Conservation (phyloP, 1,140 invertebrate species). For the Zaprionus tsacasi region DNA sequence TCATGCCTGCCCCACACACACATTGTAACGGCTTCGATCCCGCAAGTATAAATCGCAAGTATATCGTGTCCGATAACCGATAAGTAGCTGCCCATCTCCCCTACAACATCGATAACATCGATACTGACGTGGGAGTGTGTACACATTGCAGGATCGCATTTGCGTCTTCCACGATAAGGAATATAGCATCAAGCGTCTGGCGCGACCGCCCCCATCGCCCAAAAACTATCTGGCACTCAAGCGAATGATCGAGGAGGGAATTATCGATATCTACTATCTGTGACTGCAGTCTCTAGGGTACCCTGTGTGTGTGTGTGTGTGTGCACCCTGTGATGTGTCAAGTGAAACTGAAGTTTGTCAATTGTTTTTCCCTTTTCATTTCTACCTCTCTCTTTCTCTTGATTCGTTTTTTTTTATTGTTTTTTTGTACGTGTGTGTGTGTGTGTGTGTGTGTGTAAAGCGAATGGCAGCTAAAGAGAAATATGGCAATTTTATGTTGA, state of each 20-base stretch:
- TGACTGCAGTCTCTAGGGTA: constrained; percentile 22
- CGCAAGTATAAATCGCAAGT: constrained; percentile 5
- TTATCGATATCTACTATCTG: constrained; percentile 75
- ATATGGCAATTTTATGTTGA: constrained; percentile 76
- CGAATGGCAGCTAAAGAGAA: constrained; percentile 18
- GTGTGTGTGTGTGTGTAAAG: constrained; percentile 32
- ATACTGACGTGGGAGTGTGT: constrained; percentile 28
- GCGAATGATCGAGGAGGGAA: constrained; percentile 78
- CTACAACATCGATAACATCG: not conserved
- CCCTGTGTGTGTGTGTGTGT: too few species aligned
- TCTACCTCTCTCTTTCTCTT: not conserved
- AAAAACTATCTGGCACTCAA: constrained; percentile 78
- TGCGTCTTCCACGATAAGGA: constrained; percentile 75
- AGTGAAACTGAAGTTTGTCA: constrained; percentile 8
- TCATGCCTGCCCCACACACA: not conserved
- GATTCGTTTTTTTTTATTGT: constrained; percentile 3
- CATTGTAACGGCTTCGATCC: not conserved
- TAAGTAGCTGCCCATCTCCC: not conserved
- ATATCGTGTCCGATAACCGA: not conserved
- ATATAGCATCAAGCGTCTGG: constrained; percentile 75
- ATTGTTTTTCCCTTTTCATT: constrained; percentile 29
- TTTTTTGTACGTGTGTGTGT: not conserved
- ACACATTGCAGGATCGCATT: constrained; percentile 79
- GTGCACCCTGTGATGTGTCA: constrained; percentile 14
- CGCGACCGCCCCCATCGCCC: constrained; percentile 74